Base-by-base conservation (phyloP, 2,797 vertebrate species). In the Pangasius macronema region DNA sequence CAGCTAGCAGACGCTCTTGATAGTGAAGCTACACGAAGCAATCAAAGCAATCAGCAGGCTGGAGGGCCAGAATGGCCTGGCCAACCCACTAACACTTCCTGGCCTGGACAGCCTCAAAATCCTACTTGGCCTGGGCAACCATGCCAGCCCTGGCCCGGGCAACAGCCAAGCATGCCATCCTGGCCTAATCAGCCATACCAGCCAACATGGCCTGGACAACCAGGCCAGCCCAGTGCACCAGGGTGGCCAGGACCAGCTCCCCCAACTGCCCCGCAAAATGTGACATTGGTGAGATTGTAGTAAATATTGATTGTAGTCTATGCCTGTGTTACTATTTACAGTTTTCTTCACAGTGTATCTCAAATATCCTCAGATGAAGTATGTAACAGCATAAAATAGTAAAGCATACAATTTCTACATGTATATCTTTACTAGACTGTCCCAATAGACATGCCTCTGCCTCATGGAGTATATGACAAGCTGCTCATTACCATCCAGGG, bases 401-500 rank as follows among this genome's bases (percentile, higher is more conserved):
- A 83, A 68, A 83, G 0, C 61, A 51, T 10, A 51, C 13, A 24
- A 5, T 68, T 51, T 67, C 16, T 65, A 36, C 30, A 55, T 65
- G 0, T 81, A 5, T 63, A 36, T 83, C 67, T 83, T 84, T 85
- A 5, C 72, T 89, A 94, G 93, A 83, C 36, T 65, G 88, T 94
- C n/a, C 93, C 93, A 27, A 91, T 89, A 55, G 30, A 85, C 10
- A 55, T 89, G 42, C 36, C 57, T 5, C 83, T 94, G 57, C 89
- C 87, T 20, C 70, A 9, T 2, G 93, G 93, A 75, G 55, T 85
- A 39, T 90, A 59, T 57, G 88, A 94, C 82, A 91, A 89, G 55
- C 51, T 93, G 87, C 79, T 93, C n/a, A 90, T 93, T 81, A 94
- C 92, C 18, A 77, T 94, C 80, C 14, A 20, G 14, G 93, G 92